A percentile compares a stretch with the other conserved stretches of the same genome.
These are phyloP conservation scores for Diabrotica virgifera DNA, from an alignment of 1,140 invertebrate species.

Conservation along the genomic window DNA sequence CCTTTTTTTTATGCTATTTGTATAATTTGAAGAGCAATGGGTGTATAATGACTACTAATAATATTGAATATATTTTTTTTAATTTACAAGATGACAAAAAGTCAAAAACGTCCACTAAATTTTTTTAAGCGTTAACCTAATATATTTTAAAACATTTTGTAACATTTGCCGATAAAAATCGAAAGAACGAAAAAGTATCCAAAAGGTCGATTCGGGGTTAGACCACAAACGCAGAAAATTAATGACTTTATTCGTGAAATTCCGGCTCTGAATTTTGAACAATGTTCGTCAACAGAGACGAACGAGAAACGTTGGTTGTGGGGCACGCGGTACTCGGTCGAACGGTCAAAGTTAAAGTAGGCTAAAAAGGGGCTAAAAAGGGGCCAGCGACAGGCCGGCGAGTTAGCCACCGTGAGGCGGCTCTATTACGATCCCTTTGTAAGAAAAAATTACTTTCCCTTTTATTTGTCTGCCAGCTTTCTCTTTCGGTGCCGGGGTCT, in stretches of 20 bases:
- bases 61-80: no score
- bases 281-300: neutral
- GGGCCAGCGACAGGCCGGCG: no score
- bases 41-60: no score
- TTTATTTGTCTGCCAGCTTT: neutral
- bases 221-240: neutral
- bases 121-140: no score
- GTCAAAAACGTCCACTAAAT: no score
- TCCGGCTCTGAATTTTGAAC: slow-evolving; percentile 1
- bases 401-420: neutral
- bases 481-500: neutral
- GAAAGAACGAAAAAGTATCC: no score
- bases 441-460: neutral
- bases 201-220: no score
- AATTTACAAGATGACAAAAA: no score
- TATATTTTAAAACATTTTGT: no score
- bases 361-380: neutral
- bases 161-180: no score
- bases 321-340: neutral
- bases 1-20: no score
- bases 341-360: neutral
- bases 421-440: neutral
- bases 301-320: neutral
- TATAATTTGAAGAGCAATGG: no score
- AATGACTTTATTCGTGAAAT: neutral